phyloP scores from a whole-genome alignment of 2,888 invertebrate genomes.

The Pachliopta kotzebuea region DNA sequence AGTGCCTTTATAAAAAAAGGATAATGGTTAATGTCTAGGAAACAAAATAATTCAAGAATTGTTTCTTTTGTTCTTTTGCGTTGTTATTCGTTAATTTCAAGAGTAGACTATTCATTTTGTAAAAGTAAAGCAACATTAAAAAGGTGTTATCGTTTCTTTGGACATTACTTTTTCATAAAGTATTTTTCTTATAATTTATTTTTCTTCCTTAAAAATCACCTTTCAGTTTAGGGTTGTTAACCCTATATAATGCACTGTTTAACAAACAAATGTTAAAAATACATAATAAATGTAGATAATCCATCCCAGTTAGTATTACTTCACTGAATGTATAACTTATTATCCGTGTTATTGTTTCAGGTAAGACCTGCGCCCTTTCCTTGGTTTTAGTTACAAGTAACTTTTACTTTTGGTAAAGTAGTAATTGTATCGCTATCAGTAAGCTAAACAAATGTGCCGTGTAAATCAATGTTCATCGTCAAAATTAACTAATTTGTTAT shows the following conservation, averaged over 20 bases:
- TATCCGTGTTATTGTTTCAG: conserved; percentile 46
- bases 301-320: conserved; percentile 37
- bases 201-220: not conserved
- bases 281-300: conserved; percentile 35
- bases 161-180: not conserved
- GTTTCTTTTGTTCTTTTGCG: too few relatives aligned
- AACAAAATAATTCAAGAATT: not conserved
- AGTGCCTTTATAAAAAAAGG: conserved; percentile 3
- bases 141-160: too few relatives aligned
- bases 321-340: conserved; percentile 44
- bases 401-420: conserved; percentile 47
- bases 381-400: conserved; percentile 37
- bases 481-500: conserved; percentile 11
- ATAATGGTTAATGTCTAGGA: conserved; percentile 1
- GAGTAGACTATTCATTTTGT: not conserved
- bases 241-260: conserved; percentile 34
- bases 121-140: too few relatives aligned
- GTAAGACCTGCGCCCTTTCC: conserved; percentile 49
- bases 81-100: not conserved
- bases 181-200: not conserved
- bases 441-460: conserved; percentile 35
- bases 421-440: conserved; percentile 38
- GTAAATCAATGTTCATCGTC: conserved; percentile 1
- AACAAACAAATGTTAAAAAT: too few relatives aligned
- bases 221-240: conserved; percentile 7